Evolutionary conservation across 2,888 invertebrate species (phyloP).

Genomic region (Cynaeus angustus): DNA sequence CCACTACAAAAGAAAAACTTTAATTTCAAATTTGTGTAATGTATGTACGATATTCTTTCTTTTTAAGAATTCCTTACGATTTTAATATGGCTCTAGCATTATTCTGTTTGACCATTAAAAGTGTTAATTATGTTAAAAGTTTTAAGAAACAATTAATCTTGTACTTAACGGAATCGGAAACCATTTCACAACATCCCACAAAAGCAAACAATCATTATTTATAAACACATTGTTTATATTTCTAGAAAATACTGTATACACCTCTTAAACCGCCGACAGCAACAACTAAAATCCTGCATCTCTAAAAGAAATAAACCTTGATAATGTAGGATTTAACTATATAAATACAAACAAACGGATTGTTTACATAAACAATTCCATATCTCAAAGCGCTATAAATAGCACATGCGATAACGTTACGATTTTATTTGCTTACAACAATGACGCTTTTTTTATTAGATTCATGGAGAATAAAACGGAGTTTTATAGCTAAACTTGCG

Average conservation of each 20-base stretch:
- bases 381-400: conserved; percentile 42
- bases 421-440: conserved; percentile 40
- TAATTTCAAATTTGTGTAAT: no score
- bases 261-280: neutral
- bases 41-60: no score
- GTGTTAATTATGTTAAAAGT: no score
- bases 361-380: conserved; percentile 47
- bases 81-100: no score
- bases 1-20: no score
- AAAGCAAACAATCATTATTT: neutral
- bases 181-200: no score
- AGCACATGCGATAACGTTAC: conserved; percentile 39
- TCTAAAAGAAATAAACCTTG: conserved; percentile 28
- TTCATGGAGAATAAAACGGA: conserved; percentile 8
- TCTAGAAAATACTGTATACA: no score
- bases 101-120: no score
- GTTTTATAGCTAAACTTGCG: neutral
- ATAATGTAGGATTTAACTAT: conserved; percentile 25
- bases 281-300: neutral
- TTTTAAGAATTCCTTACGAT: no score
- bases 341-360: conserved; percentile 38
- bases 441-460: conserved; percentile 29
- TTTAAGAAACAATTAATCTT: no score
- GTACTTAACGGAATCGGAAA: no score
- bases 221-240: no score